Evolutionary conservation across 2,797 vertebrate genomes (phyloP).

Genomic region (Telmatherina bonti): DNA sequence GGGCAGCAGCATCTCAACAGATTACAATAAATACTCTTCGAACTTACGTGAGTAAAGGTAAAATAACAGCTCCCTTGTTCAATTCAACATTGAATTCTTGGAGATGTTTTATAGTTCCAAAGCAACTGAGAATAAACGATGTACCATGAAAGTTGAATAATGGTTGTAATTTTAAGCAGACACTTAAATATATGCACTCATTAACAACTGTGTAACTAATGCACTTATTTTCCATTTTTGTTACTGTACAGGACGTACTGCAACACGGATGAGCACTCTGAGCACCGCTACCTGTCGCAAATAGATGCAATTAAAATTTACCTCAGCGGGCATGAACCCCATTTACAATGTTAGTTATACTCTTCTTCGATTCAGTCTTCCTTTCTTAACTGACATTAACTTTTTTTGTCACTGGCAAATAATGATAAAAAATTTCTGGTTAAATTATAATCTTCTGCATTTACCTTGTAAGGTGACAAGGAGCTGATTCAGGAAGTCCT

Average conservation of each 20-base stretch:
- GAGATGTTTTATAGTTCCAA: not conserved
- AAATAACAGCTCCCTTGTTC: slow-evolving; percentile 33
- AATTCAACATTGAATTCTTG: slow-evolving; percentile 10
- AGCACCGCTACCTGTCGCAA: slow-evolving; percentile 93
- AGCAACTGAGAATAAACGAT: slow-evolving; percentile 3
- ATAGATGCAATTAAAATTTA: slow-evolving; percentile 95
- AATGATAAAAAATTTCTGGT: not conserved
- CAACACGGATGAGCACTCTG: slow-evolving; percentile 92
- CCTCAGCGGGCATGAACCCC: slow-evolving; percentile 91
- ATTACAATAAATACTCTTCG: slow-evolving; percentile 58
- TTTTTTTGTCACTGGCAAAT: not conserved
- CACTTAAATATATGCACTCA: not conserved
- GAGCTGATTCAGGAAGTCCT: slow-evolving; percentile 95
- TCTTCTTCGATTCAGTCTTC: not conserved
- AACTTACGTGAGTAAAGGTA: slow-evolving; percentile 36
- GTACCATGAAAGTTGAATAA: not conserved
- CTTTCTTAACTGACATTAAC: not conserved
- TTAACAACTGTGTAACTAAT: not conserved
- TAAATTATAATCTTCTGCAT: not conserved
- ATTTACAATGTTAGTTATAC: slow-evolving; percentile 89
- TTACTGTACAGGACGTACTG: slow-evolving; percentile 91
- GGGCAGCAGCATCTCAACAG: slow-evolving; percentile 48
- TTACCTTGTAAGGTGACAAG: slow-evolving; percentile 87
- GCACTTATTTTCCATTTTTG: slow-evolving; percentile 3
- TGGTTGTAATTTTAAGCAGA: slow-evolving; percentile 4